These are phyloP conservation scores for Pandemis corylana DNA, from an alignment of 2,888 invertebrate species.

Conservation along the genomic window DNA sequence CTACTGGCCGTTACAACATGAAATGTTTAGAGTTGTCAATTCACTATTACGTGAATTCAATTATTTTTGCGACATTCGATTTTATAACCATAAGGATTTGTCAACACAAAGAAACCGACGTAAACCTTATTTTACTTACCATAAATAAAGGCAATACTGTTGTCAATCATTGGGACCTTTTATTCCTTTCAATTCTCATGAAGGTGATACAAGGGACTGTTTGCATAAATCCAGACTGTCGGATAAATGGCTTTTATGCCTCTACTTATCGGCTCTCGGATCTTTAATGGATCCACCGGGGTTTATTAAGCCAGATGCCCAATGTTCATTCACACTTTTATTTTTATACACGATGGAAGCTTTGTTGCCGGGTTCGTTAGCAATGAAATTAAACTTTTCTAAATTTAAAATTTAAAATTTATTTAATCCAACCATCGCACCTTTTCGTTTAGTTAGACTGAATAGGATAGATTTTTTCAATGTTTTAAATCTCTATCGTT, in stretches of 20 bases:
- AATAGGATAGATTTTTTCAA: too few species aligned
- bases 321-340: constrained; percentile 53
- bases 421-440: background rate
- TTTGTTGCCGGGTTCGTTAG: constrained; percentile 18
- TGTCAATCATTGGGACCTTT: constrained; percentile 30
- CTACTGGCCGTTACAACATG: constrained; percentile 23
- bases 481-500: too few species aligned
- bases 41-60: constrained; percentile 25
- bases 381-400: constrained; percentile 9
- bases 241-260: constrained; percentile 52
- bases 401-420: background rate
- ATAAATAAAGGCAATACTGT: constrained; percentile 13
- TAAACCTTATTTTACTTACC: constrained; percentile 21
- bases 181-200: constrained; percentile 38
- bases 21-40: constrained; percentile 31
- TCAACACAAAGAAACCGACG: constrained; percentile 17
- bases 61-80: constrained; percentile 35
- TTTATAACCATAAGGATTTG: background rate
- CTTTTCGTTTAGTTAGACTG: too few species aligned
- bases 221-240: constrained; percentile 51
- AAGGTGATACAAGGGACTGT: constrained; percentile 47
- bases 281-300: constrained; percentile 44
- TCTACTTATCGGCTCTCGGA: constrained; percentile 50
- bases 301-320: constrained; percentile 63
- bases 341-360: constrained; percentile 45